phyloP scores from a whole-genome alignment of 2,113 vertebrate genomes.

The Athene cunicularia region DNA sequence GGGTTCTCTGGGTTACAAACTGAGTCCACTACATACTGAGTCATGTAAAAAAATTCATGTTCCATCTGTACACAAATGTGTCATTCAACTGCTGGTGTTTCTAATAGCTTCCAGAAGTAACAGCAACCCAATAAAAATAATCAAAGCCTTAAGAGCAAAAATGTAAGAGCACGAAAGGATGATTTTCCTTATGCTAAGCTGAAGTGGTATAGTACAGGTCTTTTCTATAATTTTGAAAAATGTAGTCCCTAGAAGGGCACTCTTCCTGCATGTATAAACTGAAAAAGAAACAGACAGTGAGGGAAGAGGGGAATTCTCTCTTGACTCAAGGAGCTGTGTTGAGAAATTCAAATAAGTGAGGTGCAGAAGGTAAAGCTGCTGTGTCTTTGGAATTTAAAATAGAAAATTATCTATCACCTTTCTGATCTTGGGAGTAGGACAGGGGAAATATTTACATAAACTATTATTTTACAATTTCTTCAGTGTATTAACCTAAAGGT shows the following conservation, averaged over 20 bases:
- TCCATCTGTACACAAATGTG: constrained; percentile 58
- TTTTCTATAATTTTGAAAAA: not conserved
- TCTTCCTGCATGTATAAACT: not conserved
- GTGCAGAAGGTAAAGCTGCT: constrained; percentile 10
- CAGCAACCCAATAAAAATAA: constrained; percentile 57
- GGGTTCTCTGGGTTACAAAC: constrained; percentile 2
- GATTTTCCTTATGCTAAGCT: not conserved
- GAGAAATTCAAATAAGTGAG: not conserved
- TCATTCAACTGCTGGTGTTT: constrained; percentile 54
- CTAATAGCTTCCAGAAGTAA: constrained; percentile 68
- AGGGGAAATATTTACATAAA: not conserved
- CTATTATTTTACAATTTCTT: constrained; percentile 27
- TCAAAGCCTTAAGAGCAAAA: constrained; percentile 55
- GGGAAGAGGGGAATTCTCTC: not conserved
- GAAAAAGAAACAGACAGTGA: not conserved
- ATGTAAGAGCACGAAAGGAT: constrained; percentile 14
- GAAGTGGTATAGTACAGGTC: not conserved
- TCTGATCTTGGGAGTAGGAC: not conserved
- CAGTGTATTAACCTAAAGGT: not conserved
- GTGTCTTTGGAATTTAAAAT: not conserved
- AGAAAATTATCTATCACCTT: constrained; percentile 1
- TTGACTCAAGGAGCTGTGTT: not conserved
- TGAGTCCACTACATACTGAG: not conserved
- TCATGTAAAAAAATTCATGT: constrained; percentile 53
- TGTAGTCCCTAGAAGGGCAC: not conserved